These are phyloP conservation scores for Drymodes brunneopygia DNA, from an alignment of 2,113 vertebrate genomes.

Conservation along the genomic window DNA sequence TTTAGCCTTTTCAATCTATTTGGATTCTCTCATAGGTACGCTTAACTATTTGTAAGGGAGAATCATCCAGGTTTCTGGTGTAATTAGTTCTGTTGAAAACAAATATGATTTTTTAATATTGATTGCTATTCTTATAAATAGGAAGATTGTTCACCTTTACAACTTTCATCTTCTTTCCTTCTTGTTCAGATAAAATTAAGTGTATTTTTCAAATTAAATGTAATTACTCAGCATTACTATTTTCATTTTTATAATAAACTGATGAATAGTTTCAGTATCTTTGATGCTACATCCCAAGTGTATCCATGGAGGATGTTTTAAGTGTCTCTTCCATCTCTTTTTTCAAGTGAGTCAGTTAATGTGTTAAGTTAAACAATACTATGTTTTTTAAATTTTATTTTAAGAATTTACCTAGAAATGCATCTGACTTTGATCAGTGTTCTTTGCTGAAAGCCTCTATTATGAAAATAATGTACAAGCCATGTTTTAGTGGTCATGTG, in stretches of 20 bases:
- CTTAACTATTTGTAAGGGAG: slow-evolving; percentile 8
- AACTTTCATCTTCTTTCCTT: background rate
- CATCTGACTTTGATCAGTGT: background rate
- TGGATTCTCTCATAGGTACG: background rate
- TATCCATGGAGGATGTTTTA: background rate
- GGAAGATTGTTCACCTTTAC: background rate
- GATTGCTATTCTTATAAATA: background rate
- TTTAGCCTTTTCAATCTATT: slow-evolving; percentile 49
- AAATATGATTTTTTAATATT: background rate
- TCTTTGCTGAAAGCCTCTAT: background rate
- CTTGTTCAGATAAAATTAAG: background rate
- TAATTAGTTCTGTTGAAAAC: background rate
- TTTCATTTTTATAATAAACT: background rate
- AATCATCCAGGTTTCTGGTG: background rate
- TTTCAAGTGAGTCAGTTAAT: background rate
- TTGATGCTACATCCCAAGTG: background rate
- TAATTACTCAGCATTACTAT: background rate
- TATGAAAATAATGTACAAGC: background rate
- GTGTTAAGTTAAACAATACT: background rate
- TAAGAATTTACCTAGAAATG: background rate
- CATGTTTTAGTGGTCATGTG: background rate
- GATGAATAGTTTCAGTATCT: background rate
- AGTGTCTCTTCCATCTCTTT: background rate
- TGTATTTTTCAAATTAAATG: background rate
- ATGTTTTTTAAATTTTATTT: background rate